Evolutionary conservation across 2,888 invertebrate genomes (phyloP).

Genomic region (Fissipunctia ypsillon): DNA sequence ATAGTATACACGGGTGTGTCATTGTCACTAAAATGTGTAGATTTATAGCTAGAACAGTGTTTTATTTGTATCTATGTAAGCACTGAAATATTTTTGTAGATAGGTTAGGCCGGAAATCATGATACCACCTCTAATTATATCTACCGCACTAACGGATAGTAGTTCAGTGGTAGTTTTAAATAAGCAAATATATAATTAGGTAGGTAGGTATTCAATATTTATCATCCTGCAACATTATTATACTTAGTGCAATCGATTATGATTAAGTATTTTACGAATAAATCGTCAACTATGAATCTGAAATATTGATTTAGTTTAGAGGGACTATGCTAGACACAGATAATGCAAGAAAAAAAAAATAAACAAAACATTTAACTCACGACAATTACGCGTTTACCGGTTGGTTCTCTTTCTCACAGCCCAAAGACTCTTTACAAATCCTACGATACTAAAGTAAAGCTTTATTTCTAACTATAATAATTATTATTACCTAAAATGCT

Average conservation of each 20-base stretch:
- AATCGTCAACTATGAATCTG: conserved; percentile 27
- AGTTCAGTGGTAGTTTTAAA: conserved; percentile 16
- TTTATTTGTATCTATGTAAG: conserved; percentile 12
- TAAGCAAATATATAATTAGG: conserved; percentile 10
- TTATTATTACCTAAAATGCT: conserved; percentile 47
- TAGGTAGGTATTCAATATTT: conserved; percentile 7
- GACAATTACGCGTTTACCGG: conserved; percentile 57
- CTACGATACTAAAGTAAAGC: conserved; percentile 57
- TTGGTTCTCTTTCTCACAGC: conserved; percentile 79
- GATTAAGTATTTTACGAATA: conserved; percentile 35
- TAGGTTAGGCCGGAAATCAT: conserved; percentile 51
- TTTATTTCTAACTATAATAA: conserved; percentile 53
- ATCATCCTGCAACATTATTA: conserved; percentile 15
- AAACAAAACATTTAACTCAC: conserved; percentile 34
- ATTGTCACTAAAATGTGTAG: conserved; percentile 18
- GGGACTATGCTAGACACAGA: conserved; percentile 46
- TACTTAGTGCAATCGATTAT: conserved; percentile 26
- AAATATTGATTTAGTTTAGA: conserved; percentile 29
- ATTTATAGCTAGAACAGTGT: conserved; percentile 10
- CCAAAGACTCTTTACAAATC: conserved; percentile 67
- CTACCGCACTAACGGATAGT: conserved; percentile 12
- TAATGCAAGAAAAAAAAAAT: conserved; percentile 44
- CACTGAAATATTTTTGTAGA: neutral
- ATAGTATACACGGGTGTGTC: conserved; percentile 14
- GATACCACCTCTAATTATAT: conserved; percentile 1